Evolutionary conservation across 2,888 invertebrate genomes (phyloP).

Genomic region (Cremastinae sp.): DNA sequence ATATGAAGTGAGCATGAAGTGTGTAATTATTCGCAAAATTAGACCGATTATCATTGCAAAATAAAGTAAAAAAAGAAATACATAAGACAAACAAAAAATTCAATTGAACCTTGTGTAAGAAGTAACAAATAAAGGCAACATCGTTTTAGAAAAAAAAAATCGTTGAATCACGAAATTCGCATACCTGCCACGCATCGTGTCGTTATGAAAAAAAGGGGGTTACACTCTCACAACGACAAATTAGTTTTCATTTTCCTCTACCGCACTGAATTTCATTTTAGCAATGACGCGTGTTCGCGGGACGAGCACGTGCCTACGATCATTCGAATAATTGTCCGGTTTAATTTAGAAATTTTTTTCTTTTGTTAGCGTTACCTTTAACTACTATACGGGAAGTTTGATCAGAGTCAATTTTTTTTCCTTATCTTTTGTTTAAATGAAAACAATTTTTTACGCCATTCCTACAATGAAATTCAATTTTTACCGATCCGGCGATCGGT

Average conservation of each 20-base stretch:
- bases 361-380: constrained; percentile 49
- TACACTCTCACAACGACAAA: constrained; percentile 37
- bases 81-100: constrained; percentile 60
- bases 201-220: constrained; percentile 33
- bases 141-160: constrained; percentile 71
- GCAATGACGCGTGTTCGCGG: constrained; percentile 54
- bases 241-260: constrained; percentile 37
- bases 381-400: constrained; percentile 50
- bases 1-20: constrained; percentile 55
- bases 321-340: constrained; percentile 25
- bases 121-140: constrained; percentile 75
- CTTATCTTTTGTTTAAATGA: constrained; percentile 9
- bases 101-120: constrained; percentile 75
- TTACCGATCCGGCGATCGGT: constrained; percentile 70
- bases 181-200: constrained; percentile 69
- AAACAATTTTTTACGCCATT: constrained; percentile 64
- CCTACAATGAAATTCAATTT: constrained; percentile 70
- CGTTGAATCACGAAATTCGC: constrained; percentile 71
- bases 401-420: constrained; percentile 14
- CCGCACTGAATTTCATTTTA: constrained; percentile 68
- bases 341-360: not conserved
- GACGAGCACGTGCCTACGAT: constrained; percentile 16
- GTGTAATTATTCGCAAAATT: constrained; percentile 67
- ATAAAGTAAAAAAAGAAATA: constrained; percentile 61
- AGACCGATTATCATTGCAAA: constrained; percentile 74